Conservation (phyloP, 2,888 invertebrate species). For the Bembecia ichneumoniformis region DNA sequence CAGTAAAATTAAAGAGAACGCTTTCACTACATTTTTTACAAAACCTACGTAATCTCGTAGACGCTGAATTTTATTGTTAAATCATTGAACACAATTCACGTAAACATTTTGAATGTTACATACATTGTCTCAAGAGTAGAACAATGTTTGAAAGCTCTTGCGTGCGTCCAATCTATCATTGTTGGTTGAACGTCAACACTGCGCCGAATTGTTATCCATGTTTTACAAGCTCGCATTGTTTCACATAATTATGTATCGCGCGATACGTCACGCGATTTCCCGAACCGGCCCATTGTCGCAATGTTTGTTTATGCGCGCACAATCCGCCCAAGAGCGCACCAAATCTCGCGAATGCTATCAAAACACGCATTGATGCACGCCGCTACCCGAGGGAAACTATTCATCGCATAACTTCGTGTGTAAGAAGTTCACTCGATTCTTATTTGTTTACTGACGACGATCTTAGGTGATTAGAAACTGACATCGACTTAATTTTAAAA, state of each 20-base stretch:
- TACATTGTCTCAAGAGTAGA: conserved; percentile 19
- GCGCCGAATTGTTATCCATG: conserved; percentile 59
- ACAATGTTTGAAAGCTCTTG: conserved; percentile 42
- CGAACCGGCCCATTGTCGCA: conserved; percentile 58
- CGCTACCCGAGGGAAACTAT: neutral
- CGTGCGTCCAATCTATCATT: conserved; percentile 40
- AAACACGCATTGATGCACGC: neutral
- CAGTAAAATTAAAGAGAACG: no score
- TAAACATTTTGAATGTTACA: neutral
- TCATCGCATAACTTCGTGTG: no score
- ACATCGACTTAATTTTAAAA: no score
- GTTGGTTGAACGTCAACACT: neutral
- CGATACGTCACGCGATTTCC: conserved; percentile 57
- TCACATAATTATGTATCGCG: conserved; percentile 51
- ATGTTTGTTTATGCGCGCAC: conserved; percentile 57
- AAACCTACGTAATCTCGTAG: no score
- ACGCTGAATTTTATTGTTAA: neutral
- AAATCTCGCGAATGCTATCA: conserved; percentile 59
- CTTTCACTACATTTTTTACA: no score
- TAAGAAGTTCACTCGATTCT: no score
- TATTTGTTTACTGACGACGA: no score
- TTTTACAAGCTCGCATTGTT: conserved; percentile 65
- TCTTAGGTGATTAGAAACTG: no score
- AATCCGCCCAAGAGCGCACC: conserved; percentile 41
- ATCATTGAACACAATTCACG: neutral